A percentile compares a stretch with the other conserved stretches of the same genome.
Evolutionary conservation across 2,113 vertebrate genomes (phyloP).

Genomic region (Neodon shergylaensis): DNA sequence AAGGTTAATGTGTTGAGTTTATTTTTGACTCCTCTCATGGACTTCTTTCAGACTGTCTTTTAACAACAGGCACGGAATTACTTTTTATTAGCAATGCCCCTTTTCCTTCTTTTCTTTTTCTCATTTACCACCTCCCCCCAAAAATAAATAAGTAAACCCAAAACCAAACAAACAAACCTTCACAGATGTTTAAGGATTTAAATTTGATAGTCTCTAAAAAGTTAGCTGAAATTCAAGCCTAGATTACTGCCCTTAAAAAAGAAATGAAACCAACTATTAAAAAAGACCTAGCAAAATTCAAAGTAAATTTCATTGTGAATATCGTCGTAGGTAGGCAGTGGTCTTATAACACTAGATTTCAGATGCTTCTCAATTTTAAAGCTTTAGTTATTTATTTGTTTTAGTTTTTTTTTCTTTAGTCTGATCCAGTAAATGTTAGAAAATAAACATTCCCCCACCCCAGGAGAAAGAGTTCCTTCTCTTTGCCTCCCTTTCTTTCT

Average conservation of each 20-base stretch:
- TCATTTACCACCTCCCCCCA: neutral
- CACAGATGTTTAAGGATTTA: neutral
- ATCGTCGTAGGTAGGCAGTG: neutral
- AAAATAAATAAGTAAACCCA: neutral
- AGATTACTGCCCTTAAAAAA: neutral
- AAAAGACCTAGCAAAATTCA: neutral
- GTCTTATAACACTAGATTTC: neutral
- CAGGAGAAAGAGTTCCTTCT: neutral
- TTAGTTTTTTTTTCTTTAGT: neutral
- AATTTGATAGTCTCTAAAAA: neutral
- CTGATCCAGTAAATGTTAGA: neutral
- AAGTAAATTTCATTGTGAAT: slow-evolving; percentile 33
- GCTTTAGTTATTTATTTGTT: neutral
- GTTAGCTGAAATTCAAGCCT: neutral
- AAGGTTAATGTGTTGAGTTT: neutral
- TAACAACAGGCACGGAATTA: neutral
- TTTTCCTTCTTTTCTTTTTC: fast-evolving
- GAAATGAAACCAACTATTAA: neutral
- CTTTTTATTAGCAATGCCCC: neutral
- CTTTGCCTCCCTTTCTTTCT: neutral
- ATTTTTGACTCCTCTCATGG: neutral
- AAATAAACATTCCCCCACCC: neutral
- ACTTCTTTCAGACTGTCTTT: neutral
- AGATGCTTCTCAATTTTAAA: neutral
- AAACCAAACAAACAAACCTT: neutral